Conservation (phyloP, 1,140 invertebrate species). For the Homarus americanus region DNA sequence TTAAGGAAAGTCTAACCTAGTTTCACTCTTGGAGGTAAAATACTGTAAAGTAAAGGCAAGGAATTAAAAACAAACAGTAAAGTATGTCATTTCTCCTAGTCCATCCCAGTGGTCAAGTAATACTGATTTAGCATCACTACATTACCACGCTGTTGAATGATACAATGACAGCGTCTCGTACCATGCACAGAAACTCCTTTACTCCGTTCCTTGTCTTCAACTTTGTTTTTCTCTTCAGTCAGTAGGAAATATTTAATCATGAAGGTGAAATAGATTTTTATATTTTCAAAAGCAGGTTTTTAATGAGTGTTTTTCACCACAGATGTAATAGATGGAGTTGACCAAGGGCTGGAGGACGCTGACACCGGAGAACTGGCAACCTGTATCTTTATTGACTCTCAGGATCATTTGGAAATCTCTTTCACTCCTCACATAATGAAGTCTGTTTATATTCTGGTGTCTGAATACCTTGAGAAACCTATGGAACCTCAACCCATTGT, state of each 20-base stretch:
- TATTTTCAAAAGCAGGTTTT: too few species aligned
- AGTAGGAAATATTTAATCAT: background rate
- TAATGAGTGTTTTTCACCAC: background rate
- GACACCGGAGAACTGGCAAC: slow-evolving; percentile 79
- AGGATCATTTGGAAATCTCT: slow-evolving; percentile 85
- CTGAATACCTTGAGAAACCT: slow-evolving; percentile 43
- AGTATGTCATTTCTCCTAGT: too few species aligned
- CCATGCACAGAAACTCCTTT: too few species aligned
- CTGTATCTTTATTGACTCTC: slow-evolving; percentile 84
- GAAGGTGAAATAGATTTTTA: too few species aligned
- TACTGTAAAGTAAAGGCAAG: too few species aligned
- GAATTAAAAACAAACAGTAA: too few species aligned
- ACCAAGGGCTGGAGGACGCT: background rate
- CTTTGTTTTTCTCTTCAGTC: background rate
- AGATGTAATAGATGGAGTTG: slow-evolving; percentile 33
- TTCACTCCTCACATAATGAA: slow-evolving; percentile 81
- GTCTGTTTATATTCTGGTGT: slow-evolving; percentile 24
- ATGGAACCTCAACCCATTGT: slow-evolving; percentile 32
- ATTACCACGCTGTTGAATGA: too few species aligned
- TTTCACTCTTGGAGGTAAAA: too few species aligned
- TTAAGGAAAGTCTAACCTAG: too few species aligned
- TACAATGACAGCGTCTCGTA: too few species aligned
- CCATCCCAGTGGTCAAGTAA: too few species aligned
- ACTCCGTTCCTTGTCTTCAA: background rate
- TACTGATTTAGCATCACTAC: too few species aligned